These are phyloP conservation scores for Apamea sordens DNA, from an alignment of 2,888 invertebrate genomes.

Conservation along the genomic window DNA sequence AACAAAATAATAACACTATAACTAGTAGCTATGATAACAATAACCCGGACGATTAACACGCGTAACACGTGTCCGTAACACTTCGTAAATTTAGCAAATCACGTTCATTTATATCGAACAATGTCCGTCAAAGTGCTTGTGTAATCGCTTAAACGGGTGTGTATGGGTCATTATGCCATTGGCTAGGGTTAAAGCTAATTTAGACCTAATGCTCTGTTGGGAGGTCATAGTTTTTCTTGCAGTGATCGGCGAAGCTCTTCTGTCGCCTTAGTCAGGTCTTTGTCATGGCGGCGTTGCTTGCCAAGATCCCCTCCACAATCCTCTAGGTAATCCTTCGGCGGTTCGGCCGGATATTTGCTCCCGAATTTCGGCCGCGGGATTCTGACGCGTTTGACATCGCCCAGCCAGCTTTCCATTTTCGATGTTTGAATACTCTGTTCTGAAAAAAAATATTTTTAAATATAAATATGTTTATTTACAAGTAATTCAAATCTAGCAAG, in stretches of 20 bases:
- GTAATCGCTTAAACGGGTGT: conserved; percentile 69
- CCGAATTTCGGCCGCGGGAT: conserved; percentile 96
- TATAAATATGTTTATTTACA: background rate
- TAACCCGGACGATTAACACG: conserved; percentile 59
- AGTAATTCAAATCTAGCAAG: background rate
- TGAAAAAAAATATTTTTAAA: conserved; percentile 20
- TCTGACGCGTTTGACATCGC: conserved; percentile 95
- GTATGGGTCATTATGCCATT: conserved; percentile 67
- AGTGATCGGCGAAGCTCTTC: conserved; percentile 94
- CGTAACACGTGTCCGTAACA: conserved; percentile 58
- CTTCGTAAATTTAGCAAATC: conserved; percentile 70
- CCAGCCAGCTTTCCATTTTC: conserved; percentile 95
- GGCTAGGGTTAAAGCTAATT: conserved; percentile 72
- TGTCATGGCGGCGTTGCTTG: conserved; percentile 87
- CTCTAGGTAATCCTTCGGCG: conserved; percentile 95
- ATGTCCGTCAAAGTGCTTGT: conserved; percentile 69
- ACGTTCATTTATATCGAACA: conserved; percentile 71
- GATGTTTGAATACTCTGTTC: conserved; percentile 15
- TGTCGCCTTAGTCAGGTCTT: conserved; percentile 92
- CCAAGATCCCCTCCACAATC: conserved; percentile 90
- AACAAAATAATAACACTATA: conserved; percentile 51
- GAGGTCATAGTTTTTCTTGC: conserved; percentile 93
- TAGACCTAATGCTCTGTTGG: conserved; percentile 66
- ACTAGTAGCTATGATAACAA: conserved; percentile 61
- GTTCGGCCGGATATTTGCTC: conserved; percentile 92